Evolutionary conservation across 2,888 invertebrate species (phyloP), one percentile per base, ranked within the genome.

Genomic region (Anagyrus pseudococci): DNA sequence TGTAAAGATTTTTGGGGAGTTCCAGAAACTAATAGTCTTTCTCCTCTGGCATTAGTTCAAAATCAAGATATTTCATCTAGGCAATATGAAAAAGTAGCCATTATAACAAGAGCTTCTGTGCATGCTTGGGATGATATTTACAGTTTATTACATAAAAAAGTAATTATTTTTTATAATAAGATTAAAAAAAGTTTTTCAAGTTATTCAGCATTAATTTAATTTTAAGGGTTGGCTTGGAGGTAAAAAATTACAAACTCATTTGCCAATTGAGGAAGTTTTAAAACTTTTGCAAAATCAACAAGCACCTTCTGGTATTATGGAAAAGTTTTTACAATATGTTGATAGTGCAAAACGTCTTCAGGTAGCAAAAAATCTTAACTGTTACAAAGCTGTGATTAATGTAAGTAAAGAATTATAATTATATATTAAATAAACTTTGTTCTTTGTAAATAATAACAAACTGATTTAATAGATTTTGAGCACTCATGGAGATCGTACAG

Each of bases 1-100:
- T 87, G 87, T 68, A 74, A 81, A 13, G 74, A 84, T 44, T 83
- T 86, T 67, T 87, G 86, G 84, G 77, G 81, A 64, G 83, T 84
- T 44, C 81, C 85, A 0, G 85, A 85, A 4, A 85, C 84, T 37
- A 83, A 83, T 46, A 79, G 83, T 62, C 82, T 83, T 76, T 86
- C 87, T 0, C 87, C 88, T 0, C 76, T 82, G 50, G 83, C 83
- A 1, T 73, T 88, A 0, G 83, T 83, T 59, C 84, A 85, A 63
- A 78, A 85, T 56, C 88, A 87, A 72, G 77, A 80, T 41, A 76
- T 83, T 53, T 81, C 80, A 4, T 81, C 86, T 0, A 81, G 86
- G 1, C 89, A 90, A 66, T 89, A 88, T 71, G 89, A 91, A 69
- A 90, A 89, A 87, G 86, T 88, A 0, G 88, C 87, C 0, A 72